A percentile compares a stretch with the other conserved stretches of the same genome.
These are phyloP conservation scores for Eilema sororculum DNA, from an alignment of 2,888 invertebrate genomes.

Conservation along the genomic window DNA sequence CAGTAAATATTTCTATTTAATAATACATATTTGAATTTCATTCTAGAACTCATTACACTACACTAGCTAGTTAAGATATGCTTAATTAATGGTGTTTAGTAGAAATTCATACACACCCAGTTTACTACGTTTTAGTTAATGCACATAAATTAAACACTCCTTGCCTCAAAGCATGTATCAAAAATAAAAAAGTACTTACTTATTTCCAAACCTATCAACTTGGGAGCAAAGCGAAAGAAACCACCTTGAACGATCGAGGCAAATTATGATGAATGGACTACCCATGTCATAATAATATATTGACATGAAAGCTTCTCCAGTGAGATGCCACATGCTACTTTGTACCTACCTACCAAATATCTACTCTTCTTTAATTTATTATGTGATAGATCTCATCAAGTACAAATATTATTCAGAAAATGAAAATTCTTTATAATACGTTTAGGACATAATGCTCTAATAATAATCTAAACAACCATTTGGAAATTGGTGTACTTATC, in stretches of 20 bases:
- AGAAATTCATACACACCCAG: too few species aligned
- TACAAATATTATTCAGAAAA: background rate
- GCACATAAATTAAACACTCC: too few species aligned
- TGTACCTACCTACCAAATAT: constrained; percentile 14
- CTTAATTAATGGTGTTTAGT: too few species aligned
- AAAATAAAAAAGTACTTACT: background rate
- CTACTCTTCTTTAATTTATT: constrained; percentile 20
- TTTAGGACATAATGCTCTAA: too few species aligned
- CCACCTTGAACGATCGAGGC: constrained; percentile 57
- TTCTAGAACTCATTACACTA: too few species aligned
- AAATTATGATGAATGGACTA: constrained; percentile 68
- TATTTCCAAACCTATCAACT: constrained; percentile 28
- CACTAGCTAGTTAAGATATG: too few species aligned
- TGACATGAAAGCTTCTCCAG: constrained; percentile 51
- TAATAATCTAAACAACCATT: too few species aligned
- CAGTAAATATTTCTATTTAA: too few species aligned
- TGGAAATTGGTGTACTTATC: too few species aligned
- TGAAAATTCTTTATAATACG: background rate
- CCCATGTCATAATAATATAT: constrained; percentile 55
- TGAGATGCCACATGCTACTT: constrained; percentile 38
- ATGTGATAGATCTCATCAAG: background rate
- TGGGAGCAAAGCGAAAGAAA: constrained; percentile 51
- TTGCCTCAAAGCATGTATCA: background rate
- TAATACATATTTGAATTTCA: too few species aligned
- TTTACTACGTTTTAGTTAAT: too few species aligned